Evolutionary conservation across 2,113 vertebrate genomes (phyloP).

Genomic region (Panthera tigris): DNA sequence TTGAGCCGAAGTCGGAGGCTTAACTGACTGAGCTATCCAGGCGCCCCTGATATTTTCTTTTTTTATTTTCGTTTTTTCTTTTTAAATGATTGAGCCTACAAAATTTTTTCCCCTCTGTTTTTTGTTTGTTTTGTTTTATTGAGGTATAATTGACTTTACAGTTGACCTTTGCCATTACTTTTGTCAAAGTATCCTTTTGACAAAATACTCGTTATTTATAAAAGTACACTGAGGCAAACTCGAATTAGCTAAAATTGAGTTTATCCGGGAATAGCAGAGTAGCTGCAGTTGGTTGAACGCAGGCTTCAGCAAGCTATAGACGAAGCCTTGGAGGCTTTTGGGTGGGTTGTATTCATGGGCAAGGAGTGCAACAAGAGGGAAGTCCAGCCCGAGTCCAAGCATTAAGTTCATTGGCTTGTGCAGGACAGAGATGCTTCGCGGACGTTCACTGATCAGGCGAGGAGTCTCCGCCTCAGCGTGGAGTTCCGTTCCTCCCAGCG

Average conservation of each 20-base stretch:
- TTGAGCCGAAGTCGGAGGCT: too few relatives aligned
- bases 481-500: neutral
- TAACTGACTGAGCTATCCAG: too few relatives aligned
- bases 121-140: neutral
- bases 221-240: neutral
- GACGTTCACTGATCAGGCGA: neutral
- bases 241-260: neutral
- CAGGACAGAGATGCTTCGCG: neutral
- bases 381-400: neutral
- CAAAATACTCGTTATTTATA: neutral
- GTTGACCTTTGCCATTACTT: neutral
- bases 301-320: neutral
- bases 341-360: neutral
- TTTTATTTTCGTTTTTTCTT: neutral
- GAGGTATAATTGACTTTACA: neutral
- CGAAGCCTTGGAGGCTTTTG: fast-evolving
- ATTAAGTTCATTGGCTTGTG: neutral
- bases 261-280: neutral
- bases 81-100: neutral
- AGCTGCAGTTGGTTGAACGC: neutral
- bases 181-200: neutral
- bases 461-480: too few relatives aligned
- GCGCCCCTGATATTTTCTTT: too few relatives aligned
- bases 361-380: too few relatives aligned
- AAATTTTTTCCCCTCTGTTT: neutral